Evolutionary conservation across 2,888 invertebrate genomes (phyloP), one percentile per base, ranked within the genome.

Genomic region (Eretmocerus hayati): DNA sequence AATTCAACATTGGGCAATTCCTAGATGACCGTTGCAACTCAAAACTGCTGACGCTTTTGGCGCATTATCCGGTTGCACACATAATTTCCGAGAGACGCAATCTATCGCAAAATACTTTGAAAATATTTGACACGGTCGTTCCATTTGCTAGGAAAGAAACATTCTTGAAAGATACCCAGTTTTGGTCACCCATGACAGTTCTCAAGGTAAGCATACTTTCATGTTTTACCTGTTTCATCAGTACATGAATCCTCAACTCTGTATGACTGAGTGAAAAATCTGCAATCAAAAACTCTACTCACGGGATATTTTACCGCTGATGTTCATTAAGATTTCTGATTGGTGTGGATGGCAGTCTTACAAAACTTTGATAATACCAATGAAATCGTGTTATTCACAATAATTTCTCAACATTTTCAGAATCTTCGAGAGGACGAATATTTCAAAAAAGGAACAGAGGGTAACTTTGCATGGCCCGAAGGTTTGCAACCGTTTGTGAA

Each of bases 21-120:
- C 74, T 77, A 39, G 99, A 99, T 70, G 97, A 99, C 71, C 84
- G 87, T 52, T 88, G 90, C 66, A 85, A 85, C 45, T 97, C 97
- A 0, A 76, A 90, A 37, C 73, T 99, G 11, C 76, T 96, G 41
- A 94, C 95, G 0, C 75, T 97, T 0, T 68, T 97, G 37, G 88
- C 96, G 2, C 94, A 94, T 69, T 82, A 87, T 68, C 85, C 89
- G 53, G 94, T 96, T 0, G 87, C 83, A 15, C 83, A 96, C 77
- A 74, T 95, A 48, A 72, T 95, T 36, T 81, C 80, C 59, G 92
- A 94, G 66, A 81, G 81, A 44, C 79, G 79, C 42, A 75, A 76
- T 3, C 69, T 87, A 0, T 81, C 84, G 0, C 62, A 74, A 1
- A 78, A 80, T 20, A 87, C 90, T 0, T 75, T 78, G 50, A 80